These are phyloP conservation scores for Percopsis transmontana DNA, from an alignment of 2,113 vertebrate species.

Conservation along the genomic window DNA sequence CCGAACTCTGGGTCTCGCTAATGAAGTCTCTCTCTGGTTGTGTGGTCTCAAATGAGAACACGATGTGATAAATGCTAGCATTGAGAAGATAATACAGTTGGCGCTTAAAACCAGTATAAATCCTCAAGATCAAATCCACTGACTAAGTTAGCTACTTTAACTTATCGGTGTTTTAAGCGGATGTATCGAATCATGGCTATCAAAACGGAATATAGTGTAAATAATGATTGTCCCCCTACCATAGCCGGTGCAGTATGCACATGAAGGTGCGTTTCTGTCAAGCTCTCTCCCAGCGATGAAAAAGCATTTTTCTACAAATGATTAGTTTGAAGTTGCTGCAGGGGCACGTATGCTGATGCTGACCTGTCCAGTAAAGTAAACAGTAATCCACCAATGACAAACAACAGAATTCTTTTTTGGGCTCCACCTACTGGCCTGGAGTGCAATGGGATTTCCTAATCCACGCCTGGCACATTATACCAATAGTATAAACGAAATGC, in stretches of 20 bases:
- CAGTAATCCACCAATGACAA: neutral
- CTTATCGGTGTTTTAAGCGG: neutral
- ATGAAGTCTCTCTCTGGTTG: neutral
- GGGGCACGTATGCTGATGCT: neutral
- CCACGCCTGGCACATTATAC: too few species aligned
- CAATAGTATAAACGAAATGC: too few species aligned
- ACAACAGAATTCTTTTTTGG: neutral
- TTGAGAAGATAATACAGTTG: neutral
- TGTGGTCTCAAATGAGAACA: neutral
- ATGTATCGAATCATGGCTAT: neutral
- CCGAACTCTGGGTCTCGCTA: neutral
- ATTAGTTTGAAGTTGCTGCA: neutral
- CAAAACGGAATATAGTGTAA: neutral
- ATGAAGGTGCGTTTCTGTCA: slow-evolving; percentile 4
- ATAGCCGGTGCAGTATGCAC: slow-evolving; percentile 2
- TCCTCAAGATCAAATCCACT: too few species aligned
- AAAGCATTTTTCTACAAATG: neutral
- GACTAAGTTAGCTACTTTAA: neutral
- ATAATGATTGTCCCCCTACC: slow-evolving; percentile 41
- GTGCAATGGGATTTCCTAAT: neutral
- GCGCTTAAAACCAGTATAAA: too few species aligned
- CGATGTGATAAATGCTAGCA: neutral
- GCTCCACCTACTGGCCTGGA: neutral
- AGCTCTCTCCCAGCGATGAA: neutral
- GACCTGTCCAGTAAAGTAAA: neutral